Conservation (phyloP, 1,140 invertebrate species). For the Microplitis demolitor region DNA sequence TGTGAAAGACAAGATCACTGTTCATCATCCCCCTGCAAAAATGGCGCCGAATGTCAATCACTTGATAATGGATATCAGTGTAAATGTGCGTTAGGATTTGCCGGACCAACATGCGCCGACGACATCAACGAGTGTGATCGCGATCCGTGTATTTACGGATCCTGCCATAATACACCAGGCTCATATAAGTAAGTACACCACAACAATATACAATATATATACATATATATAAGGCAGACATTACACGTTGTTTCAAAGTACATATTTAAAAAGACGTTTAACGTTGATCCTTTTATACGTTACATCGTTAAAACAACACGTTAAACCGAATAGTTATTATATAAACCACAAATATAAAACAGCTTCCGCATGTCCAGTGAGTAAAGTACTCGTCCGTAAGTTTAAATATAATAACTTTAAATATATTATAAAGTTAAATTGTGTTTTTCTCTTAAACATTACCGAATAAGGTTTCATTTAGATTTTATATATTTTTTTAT, state of each 20-base stretch:
- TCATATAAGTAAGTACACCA: conserved; percentile 80
- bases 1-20: conserved; percentile 90
- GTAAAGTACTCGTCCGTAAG: too few relatives aligned
- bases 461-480: conserved; percentile 27
- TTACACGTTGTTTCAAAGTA: too few relatives aligned
- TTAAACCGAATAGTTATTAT: too few relatives aligned
- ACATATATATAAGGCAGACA: neutral
- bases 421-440: neutral
- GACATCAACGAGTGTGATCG: conserved; percentile 88
- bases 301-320: too few relatives aligned
- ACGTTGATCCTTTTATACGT: too few relatives aligned
- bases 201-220: neutral
- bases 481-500: conserved; percentile 13
- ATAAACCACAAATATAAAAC: too few relatives aligned
- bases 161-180: conserved; percentile 87
- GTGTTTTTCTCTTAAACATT: neutral
- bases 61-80: conserved; percentile 78
- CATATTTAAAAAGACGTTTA: too few relatives aligned
- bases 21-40: conserved; percentile 83
- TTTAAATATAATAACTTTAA: neutral
- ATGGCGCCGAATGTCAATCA: conserved; percentile 82
- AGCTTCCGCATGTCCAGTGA: too few relatives aligned
- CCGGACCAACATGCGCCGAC: conserved; percentile 81
- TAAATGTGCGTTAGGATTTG: conserved; percentile 84
- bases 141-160: conserved; percentile 79